These are phyloP conservation scores for Chiloscyllium punctatum DNA, from an alignment of 2,797 vertebrate species.

Conservation along the genomic window DNA sequence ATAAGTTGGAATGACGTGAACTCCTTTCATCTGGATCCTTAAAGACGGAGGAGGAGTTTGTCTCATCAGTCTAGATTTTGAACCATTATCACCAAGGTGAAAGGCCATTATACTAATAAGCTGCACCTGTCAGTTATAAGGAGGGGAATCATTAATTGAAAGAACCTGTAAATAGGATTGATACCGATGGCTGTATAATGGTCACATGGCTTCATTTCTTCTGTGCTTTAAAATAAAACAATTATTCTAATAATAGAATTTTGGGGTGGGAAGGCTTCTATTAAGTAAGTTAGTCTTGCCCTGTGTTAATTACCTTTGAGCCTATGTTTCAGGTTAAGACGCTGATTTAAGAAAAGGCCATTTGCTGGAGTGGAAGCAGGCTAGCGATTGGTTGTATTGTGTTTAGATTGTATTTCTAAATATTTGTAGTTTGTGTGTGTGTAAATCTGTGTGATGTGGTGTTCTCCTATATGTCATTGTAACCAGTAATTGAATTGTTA, in stretches of 20 bases:
- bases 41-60: not conserved
- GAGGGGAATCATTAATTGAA: not conserved
- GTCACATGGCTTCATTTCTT: not conserved
- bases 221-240: not conserved
- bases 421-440: not conserved
- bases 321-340: not conserved
- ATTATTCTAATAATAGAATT: not conserved
- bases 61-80: not conserved
- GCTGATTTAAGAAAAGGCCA: not conserved
- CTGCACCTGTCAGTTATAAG: not conserved
- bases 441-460: not conserved
- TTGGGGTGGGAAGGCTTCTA: not conserved
- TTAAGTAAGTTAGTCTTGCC: not conserved
- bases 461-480: not conserved
- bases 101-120: not conserved
- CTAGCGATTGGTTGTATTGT: not conserved
- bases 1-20: not conserved
- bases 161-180: not conserved
- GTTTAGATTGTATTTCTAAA: not conserved
- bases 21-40: not conserved
- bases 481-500: not conserved
- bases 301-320: not conserved
- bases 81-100: not conserved
- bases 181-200: not conserved
- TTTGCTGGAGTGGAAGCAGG: constrained; percentile 4